Evolutionary conservation across 2,797 vertebrate species (phyloP).

Genomic region (Rhynchotus rufescens): DNA sequence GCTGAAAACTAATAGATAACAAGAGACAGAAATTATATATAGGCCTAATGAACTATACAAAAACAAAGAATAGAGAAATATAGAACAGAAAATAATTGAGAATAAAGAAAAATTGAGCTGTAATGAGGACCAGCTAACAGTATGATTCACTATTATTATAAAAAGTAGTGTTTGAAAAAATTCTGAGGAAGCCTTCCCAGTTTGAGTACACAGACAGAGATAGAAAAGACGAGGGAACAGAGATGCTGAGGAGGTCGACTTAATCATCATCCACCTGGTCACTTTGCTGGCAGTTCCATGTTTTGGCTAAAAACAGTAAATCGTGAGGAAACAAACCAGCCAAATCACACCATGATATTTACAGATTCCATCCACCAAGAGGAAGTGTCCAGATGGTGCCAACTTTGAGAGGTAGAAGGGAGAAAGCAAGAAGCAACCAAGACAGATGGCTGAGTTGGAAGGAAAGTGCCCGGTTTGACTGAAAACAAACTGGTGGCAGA

Average conservation of each 20-base stretch:
- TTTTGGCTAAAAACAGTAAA: background rate
- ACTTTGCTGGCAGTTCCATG: fast-evolving
- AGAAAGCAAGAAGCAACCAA: background rate
- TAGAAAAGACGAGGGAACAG: background rate
- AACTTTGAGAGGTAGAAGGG: background rate
- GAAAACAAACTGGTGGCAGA: background rate
- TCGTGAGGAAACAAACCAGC: background rate
- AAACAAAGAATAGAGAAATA: background rate
- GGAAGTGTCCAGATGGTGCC: background rate
- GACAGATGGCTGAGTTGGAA: background rate
- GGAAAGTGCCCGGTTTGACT: background rate
- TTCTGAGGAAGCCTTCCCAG: background rate
- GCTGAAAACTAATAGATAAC: background rate
- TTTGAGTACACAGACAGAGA: background rate
- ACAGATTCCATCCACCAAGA: background rate
- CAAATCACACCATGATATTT: background rate
- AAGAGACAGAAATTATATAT: background rate
- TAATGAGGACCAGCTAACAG: background rate
- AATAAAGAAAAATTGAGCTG: background rate
- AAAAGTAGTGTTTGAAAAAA: background rate
- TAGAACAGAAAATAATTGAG: background rate
- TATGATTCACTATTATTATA: background rate
- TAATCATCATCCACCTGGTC: background rate
- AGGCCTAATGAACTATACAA: background rate
- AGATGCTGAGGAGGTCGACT: background rate